phyloP scores from a whole-genome alignment of 2,113 vertebrate genomes.

The Nibea albiflora region DNA sequence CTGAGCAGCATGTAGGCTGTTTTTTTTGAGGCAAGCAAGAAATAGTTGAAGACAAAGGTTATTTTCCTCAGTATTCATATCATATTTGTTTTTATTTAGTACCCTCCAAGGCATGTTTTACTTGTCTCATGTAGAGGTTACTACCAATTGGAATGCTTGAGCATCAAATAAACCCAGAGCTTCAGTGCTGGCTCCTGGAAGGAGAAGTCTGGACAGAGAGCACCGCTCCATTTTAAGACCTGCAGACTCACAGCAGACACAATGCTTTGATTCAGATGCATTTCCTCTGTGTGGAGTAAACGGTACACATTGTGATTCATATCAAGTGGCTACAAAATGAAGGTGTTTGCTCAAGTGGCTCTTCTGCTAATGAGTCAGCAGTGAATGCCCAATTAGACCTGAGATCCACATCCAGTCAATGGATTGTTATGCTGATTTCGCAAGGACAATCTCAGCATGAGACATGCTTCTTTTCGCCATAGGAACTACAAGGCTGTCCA shows the following conservation, averaged over 20 bases:
- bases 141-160: neutral
- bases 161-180: slow-evolving; percentile 4
- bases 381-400: slow-evolving; percentile 48
- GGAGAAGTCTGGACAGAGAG: neutral
- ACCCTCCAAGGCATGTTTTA: neutral
- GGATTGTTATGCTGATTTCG: slow-evolving; percentile 37
- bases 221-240: neutral
- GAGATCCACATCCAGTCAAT: slow-evolving; percentile 23
- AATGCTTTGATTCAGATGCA: slow-evolving; percentile 34
- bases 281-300: slow-evolving; percentile 27
- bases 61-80: slow-evolving; percentile 17
- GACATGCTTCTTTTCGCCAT: neutral
- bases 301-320: slow-evolving; percentile 47
- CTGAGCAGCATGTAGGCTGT: neutral
- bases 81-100: slow-evolving; percentile 9
- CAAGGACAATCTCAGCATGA: neutral
- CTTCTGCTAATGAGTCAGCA: slow-evolving; percentile 55
- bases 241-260: slow-evolving; percentile 10
- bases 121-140: slow-evolving; percentile 8
- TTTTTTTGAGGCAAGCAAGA: neutral
- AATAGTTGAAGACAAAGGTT: slow-evolving; percentile 1
- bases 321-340: slow-evolving; percentile 48
- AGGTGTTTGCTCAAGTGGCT: slow-evolving; percentile 55
- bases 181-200: neutral
- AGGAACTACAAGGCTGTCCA: neutral